Conservation (phyloP, 2,797 vertebrate species). For the Catamblyrhynchus diadema region DNA sequence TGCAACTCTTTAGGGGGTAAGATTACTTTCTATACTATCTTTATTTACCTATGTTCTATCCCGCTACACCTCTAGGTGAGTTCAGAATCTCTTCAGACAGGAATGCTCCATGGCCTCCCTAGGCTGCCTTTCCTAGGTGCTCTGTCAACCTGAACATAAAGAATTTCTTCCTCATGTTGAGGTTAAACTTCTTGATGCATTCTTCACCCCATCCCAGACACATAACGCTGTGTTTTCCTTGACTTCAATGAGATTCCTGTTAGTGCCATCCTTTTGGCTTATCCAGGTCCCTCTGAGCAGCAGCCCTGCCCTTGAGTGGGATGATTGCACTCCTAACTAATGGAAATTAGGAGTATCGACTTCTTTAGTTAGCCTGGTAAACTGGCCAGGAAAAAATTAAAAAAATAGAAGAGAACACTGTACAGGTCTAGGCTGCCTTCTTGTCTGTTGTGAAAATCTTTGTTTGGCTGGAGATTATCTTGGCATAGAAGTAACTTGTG, state of each 20-base stretch:
- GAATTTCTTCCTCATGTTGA: neutral
- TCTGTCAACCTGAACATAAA: accelerated
- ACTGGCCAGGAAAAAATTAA: neutral
- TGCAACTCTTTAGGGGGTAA: too few species aligned
- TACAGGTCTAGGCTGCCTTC: neutral
- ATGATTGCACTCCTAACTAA: neutral
- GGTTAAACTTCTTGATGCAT: neutral
- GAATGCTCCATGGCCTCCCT: too few species aligned
- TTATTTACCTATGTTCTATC: too few species aligned
- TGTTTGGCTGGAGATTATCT: neutral
- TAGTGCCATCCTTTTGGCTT: neutral
- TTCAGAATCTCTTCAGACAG: neutral
- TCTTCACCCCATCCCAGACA: neutral
- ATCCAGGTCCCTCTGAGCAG: neutral
- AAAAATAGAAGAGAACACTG: accelerated
- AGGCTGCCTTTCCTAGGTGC: neutral
- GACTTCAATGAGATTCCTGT: neutral
- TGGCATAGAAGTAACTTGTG: neutral
- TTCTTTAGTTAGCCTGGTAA: neutral
- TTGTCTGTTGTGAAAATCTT: neutral
- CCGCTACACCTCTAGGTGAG: too few species aligned
- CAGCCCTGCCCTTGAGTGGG: neutral
- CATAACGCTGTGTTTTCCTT: accelerated
- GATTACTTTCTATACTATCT: too few species aligned
- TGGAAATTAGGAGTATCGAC: neutral